These are phyloP conservation scores for Ia io DNA, from an alignment of 2,113 vertebrate genomes.

Conservation along the genomic window DNA sequence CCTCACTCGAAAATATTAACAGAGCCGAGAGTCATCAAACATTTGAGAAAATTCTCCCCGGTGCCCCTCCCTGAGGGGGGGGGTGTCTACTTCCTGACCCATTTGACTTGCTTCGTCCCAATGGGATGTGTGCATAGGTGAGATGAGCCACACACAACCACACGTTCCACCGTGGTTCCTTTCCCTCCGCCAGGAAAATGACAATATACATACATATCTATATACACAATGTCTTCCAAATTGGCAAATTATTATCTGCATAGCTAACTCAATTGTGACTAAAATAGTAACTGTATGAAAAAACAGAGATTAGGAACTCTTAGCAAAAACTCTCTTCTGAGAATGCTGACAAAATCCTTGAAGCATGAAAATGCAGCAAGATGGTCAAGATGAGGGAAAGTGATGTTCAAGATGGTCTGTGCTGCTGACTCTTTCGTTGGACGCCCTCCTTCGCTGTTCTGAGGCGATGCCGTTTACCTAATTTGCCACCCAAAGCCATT, in stretches of 20 bases:
- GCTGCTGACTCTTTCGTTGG: not conserved
- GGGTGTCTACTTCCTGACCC: not conserved
- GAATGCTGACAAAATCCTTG: not conserved
- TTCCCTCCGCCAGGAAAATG: too few relatives aligned
- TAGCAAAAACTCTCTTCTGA: not conserved
- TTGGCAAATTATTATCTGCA: not conserved
- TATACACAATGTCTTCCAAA: not conserved
- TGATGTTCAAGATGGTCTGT: not conserved
- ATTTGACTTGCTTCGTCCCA: not conserved
- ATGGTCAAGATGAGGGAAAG: not conserved
- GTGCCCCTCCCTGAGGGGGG: not conserved
- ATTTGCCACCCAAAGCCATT: conserved; percentile 28
- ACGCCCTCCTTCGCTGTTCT: conserved; percentile 11
- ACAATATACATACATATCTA: too few relatives aligned
- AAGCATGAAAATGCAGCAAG: not conserved
- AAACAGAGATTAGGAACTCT: not conserved
- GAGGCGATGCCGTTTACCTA: not conserved
- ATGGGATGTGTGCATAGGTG: not conserved
- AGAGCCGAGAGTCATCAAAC: not conserved
- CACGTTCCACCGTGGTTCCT: too few relatives aligned
- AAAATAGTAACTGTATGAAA: not conserved
- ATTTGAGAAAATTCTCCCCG: not conserved
- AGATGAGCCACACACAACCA: not conserved
- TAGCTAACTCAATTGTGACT: not conserved
- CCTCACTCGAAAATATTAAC: not conserved